These are phyloP conservation scores for Cyclophora punctaria DNA, from an alignment of 2,888 invertebrate genomes.

Conservation along the genomic window DNA sequence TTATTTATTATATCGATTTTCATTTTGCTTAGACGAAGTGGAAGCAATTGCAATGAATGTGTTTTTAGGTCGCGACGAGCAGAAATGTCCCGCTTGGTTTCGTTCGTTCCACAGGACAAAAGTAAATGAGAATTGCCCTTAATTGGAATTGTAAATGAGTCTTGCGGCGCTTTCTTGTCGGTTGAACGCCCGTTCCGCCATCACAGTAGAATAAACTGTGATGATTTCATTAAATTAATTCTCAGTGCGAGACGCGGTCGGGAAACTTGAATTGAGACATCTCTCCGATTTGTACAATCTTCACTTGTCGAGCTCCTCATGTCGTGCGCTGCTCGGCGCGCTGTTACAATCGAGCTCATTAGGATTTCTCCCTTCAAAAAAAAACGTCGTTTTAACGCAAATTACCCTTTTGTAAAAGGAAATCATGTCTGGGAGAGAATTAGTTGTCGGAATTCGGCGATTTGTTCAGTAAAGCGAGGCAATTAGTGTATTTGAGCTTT, in stretches of 20 bases:
- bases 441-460: constrained; percentile 22
- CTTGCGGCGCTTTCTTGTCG: constrained; percentile 66
- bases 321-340: constrained; percentile 23
- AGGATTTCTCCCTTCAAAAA: constrained; percentile 23
- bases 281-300: constrained; percentile 40
- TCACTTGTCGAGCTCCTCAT: constrained; percentile 33
- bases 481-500: constrained; percentile 20
- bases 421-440: constrained; percentile 26
- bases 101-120: constrained; percentile 60
- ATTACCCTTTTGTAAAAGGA: constrained; percentile 29
- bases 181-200: constrained; percentile 57
- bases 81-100: constrained; percentile 42
- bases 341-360: constrained; percentile 24
- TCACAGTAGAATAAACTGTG: constrained; percentile 68
- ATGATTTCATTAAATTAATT: constrained; percentile 72
- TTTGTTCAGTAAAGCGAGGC: constrained; percentile 19
- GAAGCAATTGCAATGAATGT: constrained; percentile 25
- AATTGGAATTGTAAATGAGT: constrained; percentile 74
- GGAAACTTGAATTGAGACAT: constrained; percentile 47
- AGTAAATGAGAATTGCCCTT: constrained; percentile 70
- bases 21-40: constrained; percentile 19
- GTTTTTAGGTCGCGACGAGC: constrained; percentile 30
- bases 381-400: constrained; percentile 30
- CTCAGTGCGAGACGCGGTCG: constrained; percentile 38
- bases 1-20: constrained; percentile 15